phyloP scores from a whole-genome alignment of 2,113 vertebrate genomes.

The Capreolus pygargus region DNA sequence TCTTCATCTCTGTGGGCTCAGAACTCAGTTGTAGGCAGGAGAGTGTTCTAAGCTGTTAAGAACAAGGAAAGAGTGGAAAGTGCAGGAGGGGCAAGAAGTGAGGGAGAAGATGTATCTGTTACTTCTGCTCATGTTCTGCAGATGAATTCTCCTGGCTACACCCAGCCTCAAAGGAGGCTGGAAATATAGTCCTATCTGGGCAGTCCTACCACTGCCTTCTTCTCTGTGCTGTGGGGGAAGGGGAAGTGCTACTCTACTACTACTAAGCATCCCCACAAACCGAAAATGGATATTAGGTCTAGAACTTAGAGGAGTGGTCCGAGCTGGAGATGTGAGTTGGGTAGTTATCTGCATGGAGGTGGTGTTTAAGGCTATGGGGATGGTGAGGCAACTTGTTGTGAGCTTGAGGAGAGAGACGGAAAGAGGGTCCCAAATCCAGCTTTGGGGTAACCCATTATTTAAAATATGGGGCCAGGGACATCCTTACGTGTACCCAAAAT shows the following conservation, averaged over 20 bases:
- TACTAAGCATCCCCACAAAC: background rate
- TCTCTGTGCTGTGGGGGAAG: background rate
- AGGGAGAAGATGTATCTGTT: background rate
- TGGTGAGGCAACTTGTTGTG: fast-evolving
- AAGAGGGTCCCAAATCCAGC: background rate
- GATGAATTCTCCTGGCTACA: background rate
- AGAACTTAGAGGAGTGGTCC: background rate
- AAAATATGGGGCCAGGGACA: background rate
- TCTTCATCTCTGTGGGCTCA: background rate
- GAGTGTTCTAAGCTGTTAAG: background rate
- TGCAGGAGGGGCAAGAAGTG: background rate
- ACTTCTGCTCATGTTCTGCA: background rate
- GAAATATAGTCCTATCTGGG: background rate
- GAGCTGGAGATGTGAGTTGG: background rate
- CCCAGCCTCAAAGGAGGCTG: background rate
- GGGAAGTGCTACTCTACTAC: background rate
- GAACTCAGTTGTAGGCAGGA: background rate
- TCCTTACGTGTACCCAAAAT: too few species aligned
- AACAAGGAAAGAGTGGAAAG: background rate
- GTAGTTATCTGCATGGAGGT: background rate
- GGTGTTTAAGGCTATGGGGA: background rate
- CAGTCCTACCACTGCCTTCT: background rate
- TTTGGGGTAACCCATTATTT: background rate
- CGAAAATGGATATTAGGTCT: background rate
- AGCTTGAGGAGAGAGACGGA: background rate